Evolutionary conservation across 35 echinoderm and acorn worm species (phyloP).

Genomic region (Holothuria glaberrima): DNA sequence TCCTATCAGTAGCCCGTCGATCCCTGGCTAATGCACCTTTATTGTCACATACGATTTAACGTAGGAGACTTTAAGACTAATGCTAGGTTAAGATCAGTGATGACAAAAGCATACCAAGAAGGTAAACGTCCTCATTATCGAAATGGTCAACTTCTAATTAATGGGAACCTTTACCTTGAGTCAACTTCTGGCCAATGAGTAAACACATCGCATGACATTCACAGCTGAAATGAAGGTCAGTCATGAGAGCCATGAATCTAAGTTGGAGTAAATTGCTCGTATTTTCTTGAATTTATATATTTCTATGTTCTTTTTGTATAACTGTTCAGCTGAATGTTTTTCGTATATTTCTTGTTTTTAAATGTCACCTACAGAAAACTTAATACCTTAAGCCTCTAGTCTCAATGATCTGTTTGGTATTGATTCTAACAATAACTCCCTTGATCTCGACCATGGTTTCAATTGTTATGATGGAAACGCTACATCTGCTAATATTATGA

Average conservation of each 20-base stretch:
- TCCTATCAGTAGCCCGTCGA: background rate
- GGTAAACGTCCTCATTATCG: background rate
- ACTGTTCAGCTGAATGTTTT: background rate
- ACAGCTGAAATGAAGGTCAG: background rate
- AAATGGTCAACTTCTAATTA: background rate
- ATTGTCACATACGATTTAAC: background rate
- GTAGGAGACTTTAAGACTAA: background rate
- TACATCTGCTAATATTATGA: too few species aligned
- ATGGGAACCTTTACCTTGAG: background rate
- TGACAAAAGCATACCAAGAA: background rate
- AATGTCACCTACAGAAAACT: background rate
- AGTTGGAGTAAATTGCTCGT: background rate
- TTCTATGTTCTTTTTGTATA: background rate
- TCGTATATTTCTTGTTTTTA: background rate
- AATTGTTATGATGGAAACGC: background rate
- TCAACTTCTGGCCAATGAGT: background rate
- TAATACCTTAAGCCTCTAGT: too few species aligned
- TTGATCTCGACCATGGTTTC: background rate
- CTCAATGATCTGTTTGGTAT: background rate
- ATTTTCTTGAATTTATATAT: too few species aligned
- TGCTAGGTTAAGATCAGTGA: background rate
- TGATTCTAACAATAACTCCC: background rate
- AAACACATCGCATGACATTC: background rate
- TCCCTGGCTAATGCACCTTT: background rate
- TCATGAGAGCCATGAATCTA: background rate